Evolutionary conservation across 2,888 invertebrate genomes (phyloP), one percentile per base, ranked within the genome.

Genomic region (Drosophila lutescens): DNA sequence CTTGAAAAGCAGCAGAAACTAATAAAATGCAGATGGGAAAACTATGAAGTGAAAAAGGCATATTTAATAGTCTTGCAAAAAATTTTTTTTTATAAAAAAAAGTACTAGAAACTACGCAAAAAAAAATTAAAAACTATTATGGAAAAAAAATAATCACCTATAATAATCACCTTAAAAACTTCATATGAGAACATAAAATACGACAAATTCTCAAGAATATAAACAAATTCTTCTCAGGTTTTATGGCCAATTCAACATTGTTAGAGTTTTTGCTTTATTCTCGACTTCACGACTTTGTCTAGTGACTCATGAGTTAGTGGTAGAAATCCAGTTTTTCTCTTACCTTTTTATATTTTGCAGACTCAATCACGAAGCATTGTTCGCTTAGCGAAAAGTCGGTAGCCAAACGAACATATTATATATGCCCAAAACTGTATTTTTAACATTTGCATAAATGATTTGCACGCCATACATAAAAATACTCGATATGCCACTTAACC

Each of bases 381-480:
- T 57, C 12, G 41, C 20, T 47, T 40, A n/a, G 47, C 38, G n/a
- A 69, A 67, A 68, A 56, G n/a, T 69, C 68, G 38, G 57, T 68
- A 70, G 70, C 71, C 44, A 15, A 13, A 10, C 36, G 66, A 41
- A 36, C 57, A 55, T 55, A 69, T 55, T 40, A 43, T 41, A 57
- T 44, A 46, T 67, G 50, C 51, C 55, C 54, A 60, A 76, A 51
- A 67, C 34, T 53, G 54, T 56, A 4, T 55, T 41, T 62, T 57
- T 44, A 65, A 17, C 26, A 80, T 86, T 83, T 83, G 61, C 80
- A 83, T 86, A 86, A 77, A 60, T 61, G 70, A 78, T 83, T 86
- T 66, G 65, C 86, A 76, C 75, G 82, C 72, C 63, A 62, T 40
- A 63, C 62, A 47, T 40, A 63, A 51, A 80, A 75, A 68, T 53